Base-by-base conservation (phyloP, 2,888 invertebrate species). In the Cheilosia vernalis region DNA sequence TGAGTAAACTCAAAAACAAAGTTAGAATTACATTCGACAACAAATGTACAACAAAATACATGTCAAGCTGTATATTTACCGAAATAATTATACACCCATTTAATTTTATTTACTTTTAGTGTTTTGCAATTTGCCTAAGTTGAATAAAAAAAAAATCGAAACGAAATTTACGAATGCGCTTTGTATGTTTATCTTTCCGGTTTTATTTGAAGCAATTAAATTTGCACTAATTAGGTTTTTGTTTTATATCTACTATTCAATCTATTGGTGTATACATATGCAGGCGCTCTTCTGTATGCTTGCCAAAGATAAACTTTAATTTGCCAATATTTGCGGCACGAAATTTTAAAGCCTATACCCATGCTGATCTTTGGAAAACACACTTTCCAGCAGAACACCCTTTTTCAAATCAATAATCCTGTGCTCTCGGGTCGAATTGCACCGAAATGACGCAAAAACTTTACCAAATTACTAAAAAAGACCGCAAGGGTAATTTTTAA, bases 341-440 rank as follows among this genome's bases (percentile, higher is more conserved):
- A 70, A 69, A 61, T 30, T 30, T 2, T 27, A 61, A 56, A 66
- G 19, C 44, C 37, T 66, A 76, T 76, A 82, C 81, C 76, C 76
- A 69, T 33, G 24, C 40, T 21, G 17, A 55, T 17, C 3, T 30
- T 4, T 15, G 13, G 24, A 3, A 51, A 51, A 53, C 15, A 53
- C 13, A 24, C 21, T 21, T 51, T 24, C 2, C 10, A 10, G 21
- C 10, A 2, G 10, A 3, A 33, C 10, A 33, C 10, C 3, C 4
- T 3, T 4, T 37, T 13, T 13, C 1, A 37, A 37, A 37, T 13
- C 0, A 4, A 37, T 37, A 13, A 4, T 0, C 0, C 33, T 10
- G 13, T 37, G 3, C 1, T 13, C 3, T 13, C 37, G 13, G 13
- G 13, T 37, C 37, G 10, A 13, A 10, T 37, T 37, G 10, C 10